phyloP scores from a whole-genome alignment of 2,797 vertebrate genomes.

The Antennarius maculatus region DNA sequence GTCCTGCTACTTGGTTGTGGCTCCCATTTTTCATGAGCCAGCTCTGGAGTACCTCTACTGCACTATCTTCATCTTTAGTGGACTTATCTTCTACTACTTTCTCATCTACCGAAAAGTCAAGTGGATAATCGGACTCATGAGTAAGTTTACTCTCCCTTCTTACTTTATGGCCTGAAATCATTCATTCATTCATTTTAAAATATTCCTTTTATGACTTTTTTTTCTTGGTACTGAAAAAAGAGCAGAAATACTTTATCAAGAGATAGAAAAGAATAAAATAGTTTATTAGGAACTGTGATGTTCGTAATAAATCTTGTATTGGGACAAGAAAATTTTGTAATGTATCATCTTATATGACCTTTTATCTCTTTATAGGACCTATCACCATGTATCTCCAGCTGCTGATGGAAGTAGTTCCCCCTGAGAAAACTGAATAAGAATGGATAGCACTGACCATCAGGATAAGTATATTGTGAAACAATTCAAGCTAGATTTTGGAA shows the following conservation, averaged over 20 bases:
- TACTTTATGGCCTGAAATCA: neutral
- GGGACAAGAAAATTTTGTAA: neutral
- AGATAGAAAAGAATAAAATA: too few species aligned
- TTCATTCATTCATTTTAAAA: neutral
- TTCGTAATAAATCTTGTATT: too few species aligned
- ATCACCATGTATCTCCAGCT: constrained; percentile 91
- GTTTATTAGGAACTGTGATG: too few species aligned
- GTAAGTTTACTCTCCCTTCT: constrained; percentile 74
- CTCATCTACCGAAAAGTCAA: constrained; percentile 86
- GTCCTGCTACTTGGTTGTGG: constrained; percentile 86
- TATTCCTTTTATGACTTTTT: neutral
- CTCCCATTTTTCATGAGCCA: constrained; percentile 89
- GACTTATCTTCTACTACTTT: constrained; percentile 88
- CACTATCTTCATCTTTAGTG: constrained; percentile 87
- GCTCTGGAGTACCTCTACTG: constrained; percentile 91
- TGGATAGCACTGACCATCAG: neutral
- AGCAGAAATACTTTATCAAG: neutral
- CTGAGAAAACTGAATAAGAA: constrained; percentile 79
- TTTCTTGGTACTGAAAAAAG: too few species aligned
- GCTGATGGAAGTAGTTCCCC: constrained; percentile 91
- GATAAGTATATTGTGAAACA: constrained; percentile 12
- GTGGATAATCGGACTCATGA: constrained; percentile 86
- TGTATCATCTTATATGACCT: constrained; percentile 10
- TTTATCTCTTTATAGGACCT: constrained; percentile 77
- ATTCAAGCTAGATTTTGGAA: neutral